Conservation (phyloP, 2,113 vertebrate genomes). For the Argyrosomus japonicus region DNA sequence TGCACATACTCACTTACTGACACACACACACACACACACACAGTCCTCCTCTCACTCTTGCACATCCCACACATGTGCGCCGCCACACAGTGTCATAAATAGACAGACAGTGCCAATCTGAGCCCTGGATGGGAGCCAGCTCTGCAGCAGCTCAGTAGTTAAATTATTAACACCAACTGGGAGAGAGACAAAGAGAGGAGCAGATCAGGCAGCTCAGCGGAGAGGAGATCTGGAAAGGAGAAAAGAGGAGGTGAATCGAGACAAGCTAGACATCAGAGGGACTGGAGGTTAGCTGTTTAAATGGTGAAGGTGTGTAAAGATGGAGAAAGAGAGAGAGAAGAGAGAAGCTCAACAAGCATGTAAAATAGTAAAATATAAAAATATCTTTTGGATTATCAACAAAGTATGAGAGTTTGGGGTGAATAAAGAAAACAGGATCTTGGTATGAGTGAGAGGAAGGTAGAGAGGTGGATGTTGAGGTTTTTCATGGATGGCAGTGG, state of each 20-base stretch:
- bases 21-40: conserved; percentile 13
- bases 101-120: conserved; percentile 81
- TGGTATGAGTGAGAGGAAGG: conserved; percentile 37
- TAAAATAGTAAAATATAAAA: background rate
- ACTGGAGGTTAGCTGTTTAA: conserved; percentile 25
- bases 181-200: conserved; percentile 80
- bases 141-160: conserved; percentile 83
- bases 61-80: conserved; percentile 80
- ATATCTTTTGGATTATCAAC: conserved; percentile 15
- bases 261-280: conserved; percentile 53
- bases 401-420: conserved; percentile 42
- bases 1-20: conserved; percentile 29
- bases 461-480: conserved; percentile 61
- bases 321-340: background rate
- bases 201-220: conserved; percentile 60
- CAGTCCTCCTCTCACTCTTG: conserved; percentile 63
- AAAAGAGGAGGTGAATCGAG: conserved; percentile 67
- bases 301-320: conserved; percentile 5
- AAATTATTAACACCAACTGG: conserved; percentile 84
- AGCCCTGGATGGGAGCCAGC: conserved; percentile 81
- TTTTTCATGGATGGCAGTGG: conserved; percentile 62
- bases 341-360: background rate
- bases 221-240: conserved; percentile 70
- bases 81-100: conserved; percentile 80
- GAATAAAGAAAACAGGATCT: conserved; percentile 28